Evolutionary conservation across 92 coral and sea anemone genomes (phyloP).

Genomic region (Palythoa heliodiscus): DNA sequence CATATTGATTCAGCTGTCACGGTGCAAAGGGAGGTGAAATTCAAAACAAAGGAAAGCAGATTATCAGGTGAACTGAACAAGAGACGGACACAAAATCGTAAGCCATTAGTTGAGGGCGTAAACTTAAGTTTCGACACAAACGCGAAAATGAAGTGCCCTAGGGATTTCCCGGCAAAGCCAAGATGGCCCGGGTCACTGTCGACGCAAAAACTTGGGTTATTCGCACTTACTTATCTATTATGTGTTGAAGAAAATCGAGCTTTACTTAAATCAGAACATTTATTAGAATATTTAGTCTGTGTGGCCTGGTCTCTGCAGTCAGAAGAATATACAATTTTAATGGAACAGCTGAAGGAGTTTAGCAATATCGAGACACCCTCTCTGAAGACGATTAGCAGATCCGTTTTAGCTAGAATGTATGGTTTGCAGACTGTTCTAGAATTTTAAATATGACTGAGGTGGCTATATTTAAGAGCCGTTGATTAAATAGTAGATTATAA

Average conservation of each 20-base stretch:
- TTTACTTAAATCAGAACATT: slow-evolving; percentile 56
- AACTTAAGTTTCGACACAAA: not conserved
- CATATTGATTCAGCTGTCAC: slow-evolving; percentile 39
- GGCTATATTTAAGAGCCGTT: too few species aligned
- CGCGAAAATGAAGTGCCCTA: not conserved
- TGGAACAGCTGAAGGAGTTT: slow-evolving; percentile 36
- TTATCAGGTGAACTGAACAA: not conserved
- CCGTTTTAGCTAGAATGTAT: slow-evolving; percentile 59
- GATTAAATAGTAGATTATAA: too few species aligned
- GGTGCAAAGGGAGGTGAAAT: not conserved
- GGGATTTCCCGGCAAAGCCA: not conserved
- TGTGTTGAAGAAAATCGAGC: slow-evolving; percentile 52
- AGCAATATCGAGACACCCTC: slow-evolving; percentile 47
- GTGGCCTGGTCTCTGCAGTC: slow-evolving; percentile 62
- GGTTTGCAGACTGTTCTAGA: slow-evolving; percentile 61
- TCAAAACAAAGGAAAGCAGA: not conserved
- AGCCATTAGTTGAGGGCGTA: not conserved
- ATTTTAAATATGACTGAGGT: too few species aligned
- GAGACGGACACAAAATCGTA: not conserved
- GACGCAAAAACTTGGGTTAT: slow-evolving; percentile 74
- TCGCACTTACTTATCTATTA: slow-evolving; percentile 63
- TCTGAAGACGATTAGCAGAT: slow-evolving; percentile 60
- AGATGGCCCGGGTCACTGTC: slow-evolving; percentile 69
- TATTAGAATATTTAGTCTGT: slow-evolving; percentile 68
- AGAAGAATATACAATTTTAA: slow-evolving; percentile 29